Evolutionary conservation across 2,797 vertebrate species (phyloP), one percentile per base, ranked within the genome.

Genomic region (Petrocephalus sullivani): DNA sequence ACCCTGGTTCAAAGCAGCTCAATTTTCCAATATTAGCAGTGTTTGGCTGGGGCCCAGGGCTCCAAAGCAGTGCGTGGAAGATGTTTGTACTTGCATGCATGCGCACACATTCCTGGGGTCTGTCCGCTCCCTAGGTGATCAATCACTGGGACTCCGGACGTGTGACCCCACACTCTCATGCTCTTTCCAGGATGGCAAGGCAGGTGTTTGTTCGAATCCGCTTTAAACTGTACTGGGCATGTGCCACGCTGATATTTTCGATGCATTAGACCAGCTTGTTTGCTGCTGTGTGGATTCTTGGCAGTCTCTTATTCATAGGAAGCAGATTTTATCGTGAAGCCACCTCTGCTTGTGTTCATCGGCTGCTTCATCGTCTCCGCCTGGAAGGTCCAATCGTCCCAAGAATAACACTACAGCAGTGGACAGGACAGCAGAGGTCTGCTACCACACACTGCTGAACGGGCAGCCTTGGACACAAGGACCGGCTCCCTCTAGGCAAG

Each of bases 1-100:
- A 98, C 95, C 94, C 96, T 96, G 97, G 97, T 99, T 99, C 98
- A 99, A 99, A 99, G 98, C 95, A 94, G 95, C 97, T 98, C 97
- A 96, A 98, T 98, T 98, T 98, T 98, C 97, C 97, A 96, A 97
- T 96, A 97, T 96, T 97, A 97, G 96, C 96, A 96, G 95, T 96
- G 96, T 97, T 97, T 96, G 97, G 97, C 96, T 95, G 95, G 94
- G 95, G 96, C 96, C 97, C 93, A 91, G 64, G 97, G 97, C 97
- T 97, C 96, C 97, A 95, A 95, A 96, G 95, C 93, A 95, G 89
- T 94, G 95, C 93, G 94, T 95, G 95, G 95, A 95, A 97, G 95
- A 96, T 97, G 96, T 97, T 97, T 97, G 95, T 95, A 96, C 96
- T 96, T 95, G 96, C 94, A 96, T 95, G 94, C 94, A 96, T 95